These are phyloP conservation scores for Calliphora vomitoria DNA, from an alignment of 2,888 invertebrate species.

Conservation along the genomic window DNA sequence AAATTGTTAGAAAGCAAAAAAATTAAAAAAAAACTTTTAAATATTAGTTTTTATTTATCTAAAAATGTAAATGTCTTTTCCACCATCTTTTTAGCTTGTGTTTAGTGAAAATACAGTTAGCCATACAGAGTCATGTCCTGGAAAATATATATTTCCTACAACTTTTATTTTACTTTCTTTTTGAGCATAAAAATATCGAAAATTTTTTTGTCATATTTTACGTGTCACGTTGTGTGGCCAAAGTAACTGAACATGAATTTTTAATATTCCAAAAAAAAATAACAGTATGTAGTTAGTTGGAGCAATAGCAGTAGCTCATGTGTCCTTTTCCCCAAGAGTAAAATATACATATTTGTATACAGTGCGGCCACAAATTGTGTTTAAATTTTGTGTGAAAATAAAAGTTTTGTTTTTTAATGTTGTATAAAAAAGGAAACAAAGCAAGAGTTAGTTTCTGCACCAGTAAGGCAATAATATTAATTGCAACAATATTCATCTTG, in stretches of 20 bases:
- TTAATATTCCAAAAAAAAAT: neutral
- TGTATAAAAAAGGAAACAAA: neutral
- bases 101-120: neutral
- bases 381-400: neutral
- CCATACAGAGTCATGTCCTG: slow-evolving; percentile 21
- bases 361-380: neutral
- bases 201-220: slow-evolving; percentile 61
- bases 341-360: neutral
- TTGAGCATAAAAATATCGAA: neutral
- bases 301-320: neutral
- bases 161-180: slow-evolving; percentile 30
- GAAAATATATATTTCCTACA: slow-evolving; percentile 42
- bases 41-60: too few relatives aligned
- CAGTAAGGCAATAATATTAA: too few relatives aligned
- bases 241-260: slow-evolving; percentile 31
- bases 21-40: neutral
- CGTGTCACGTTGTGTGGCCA: slow-evolving; percentile 46
- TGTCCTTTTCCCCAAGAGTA: neutral
- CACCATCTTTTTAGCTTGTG: neutral
- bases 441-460: too few relatives aligned
- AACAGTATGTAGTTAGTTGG: neutral
- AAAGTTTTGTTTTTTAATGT: too few relatives aligned
- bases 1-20: slow-evolving; percentile 7
- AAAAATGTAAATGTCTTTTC: slow-evolving; percentile 13
- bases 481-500: too few relatives aligned